These are phyloP conservation scores for Vireo griseus DNA, from an alignment of 2,797 vertebrate genomes.

Conservation along the genomic window DNA sequence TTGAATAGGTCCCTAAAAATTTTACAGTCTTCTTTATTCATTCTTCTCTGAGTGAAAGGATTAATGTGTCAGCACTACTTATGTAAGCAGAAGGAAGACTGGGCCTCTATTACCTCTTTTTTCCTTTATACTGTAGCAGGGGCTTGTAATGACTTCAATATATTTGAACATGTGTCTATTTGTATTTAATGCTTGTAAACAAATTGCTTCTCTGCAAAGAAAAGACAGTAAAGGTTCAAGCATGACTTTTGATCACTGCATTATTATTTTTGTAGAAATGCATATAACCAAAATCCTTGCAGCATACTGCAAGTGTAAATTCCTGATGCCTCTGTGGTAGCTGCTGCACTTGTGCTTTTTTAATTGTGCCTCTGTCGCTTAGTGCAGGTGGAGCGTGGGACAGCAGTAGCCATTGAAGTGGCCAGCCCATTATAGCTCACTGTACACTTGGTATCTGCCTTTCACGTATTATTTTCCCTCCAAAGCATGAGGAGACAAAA, in stretches of 20 bases:
- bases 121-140: background rate
- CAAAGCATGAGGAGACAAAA: background rate
- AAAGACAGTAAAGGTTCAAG: background rate
- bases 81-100: background rate
- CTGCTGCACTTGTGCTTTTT: background rate
- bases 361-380: background rate
- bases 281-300: background rate
- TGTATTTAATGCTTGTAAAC: background rate
- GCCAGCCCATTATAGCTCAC: background rate
- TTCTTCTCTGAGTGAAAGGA: background rate
- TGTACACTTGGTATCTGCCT: background rate
- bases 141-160: background rate
- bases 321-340: background rate
- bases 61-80: background rate
- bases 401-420: fast-evolving
- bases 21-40: background rate
- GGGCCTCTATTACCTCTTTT: background rate
- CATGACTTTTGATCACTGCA: background rate
- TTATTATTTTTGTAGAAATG: background rate
- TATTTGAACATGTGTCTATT: background rate
- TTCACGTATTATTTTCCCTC: background rate
- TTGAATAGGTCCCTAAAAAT: background rate
- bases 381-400: background rate
- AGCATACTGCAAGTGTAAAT: background rate
- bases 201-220: background rate